A percentile compares a stretch with the other conserved stretches of the same genome.
Conservation (phyloP, 1,140 invertebrate species). For the Trialeurodes vaporariorum region DNA sequence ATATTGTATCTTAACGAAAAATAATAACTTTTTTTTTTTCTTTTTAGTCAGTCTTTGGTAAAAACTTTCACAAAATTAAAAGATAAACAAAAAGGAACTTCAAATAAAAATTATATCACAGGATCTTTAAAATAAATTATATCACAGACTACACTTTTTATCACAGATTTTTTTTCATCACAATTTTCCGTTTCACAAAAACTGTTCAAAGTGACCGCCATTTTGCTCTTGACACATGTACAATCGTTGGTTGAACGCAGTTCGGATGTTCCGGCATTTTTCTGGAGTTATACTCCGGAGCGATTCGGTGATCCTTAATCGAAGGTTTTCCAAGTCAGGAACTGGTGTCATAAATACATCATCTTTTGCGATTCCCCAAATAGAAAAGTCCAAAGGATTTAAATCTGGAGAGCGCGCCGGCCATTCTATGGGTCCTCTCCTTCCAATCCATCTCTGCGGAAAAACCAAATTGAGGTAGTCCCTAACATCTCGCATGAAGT, state of each 20-base stretch:
- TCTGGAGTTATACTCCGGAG: conserved; percentile 9
- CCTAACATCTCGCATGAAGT: conserved; percentile 27
- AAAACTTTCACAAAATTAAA: too few relatives aligned
- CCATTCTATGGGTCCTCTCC: conserved; percentile 33
- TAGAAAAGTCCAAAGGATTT: conserved; percentile 34
- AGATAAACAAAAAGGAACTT: too few relatives aligned
- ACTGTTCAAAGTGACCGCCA: too few relatives aligned
- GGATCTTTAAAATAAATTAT: too few relatives aligned
- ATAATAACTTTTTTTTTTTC: too few relatives aligned
- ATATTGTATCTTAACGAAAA: too few relatives aligned
- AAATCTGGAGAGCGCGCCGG: conserved; percentile 34
- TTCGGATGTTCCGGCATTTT: conserved; percentile 11
- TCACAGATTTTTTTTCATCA: too few relatives aligned
- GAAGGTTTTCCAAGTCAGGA: conserved; percentile 14
- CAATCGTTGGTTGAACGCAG: conserved; percentile 9
- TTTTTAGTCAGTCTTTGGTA: too few relatives aligned
- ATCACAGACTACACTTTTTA: too few relatives aligned
- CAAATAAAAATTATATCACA: too few relatives aligned
- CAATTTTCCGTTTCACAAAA: too few relatives aligned
- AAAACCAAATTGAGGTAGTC: conserved; percentile 29
- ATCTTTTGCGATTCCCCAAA: conserved; percentile 34
- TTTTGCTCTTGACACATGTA: too few relatives aligned
- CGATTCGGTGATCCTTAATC: conserved; percentile 13
- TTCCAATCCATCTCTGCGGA: conserved; percentile 34
- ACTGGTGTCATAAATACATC: conserved; percentile 29